Evolutionary conservation across 2,888 invertebrate genomes (phyloP).

Genomic region (Perizoma flavofasciatum): DNA sequence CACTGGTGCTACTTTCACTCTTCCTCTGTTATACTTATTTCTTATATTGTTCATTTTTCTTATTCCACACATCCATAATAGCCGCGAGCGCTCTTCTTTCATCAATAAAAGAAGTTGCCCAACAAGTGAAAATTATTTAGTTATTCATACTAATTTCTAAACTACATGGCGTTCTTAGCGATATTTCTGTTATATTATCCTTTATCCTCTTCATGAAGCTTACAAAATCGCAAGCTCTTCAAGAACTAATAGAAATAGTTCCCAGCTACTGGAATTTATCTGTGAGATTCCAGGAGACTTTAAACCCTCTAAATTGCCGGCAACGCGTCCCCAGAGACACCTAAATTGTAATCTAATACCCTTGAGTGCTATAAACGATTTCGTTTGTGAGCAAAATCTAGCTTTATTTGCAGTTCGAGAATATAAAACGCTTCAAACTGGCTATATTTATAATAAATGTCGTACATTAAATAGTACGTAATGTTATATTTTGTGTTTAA

Average conservation of each 20-base stretch:
- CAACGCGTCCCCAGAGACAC: constrained; percentile 21
- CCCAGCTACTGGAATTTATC: constrained; percentile 9
- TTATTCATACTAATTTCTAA: no score
- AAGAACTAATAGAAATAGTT: constrained; percentile 17
- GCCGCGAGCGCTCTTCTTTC: no score
- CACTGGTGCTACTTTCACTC: no score
- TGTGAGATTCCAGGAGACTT: constrained; percentile 23
- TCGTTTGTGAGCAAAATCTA: constrained; percentile 14
- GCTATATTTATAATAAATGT: no score
- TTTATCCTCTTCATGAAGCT: neutral
- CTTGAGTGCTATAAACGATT: constrained; percentile 26
- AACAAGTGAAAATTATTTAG: no score
- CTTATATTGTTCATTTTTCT: no score
- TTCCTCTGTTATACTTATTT: no score
- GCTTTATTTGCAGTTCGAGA: constrained; percentile 23
- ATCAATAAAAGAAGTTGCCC: no score
- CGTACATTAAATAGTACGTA: no score
- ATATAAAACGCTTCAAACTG: neutral
- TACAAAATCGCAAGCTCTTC: neutral
- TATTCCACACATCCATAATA: no score
- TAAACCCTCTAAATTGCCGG: constrained; percentile 34
- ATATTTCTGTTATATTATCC: neutral
- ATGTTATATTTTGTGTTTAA: no score
- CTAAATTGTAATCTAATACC: constrained; percentile 37
- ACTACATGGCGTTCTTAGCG: no score